phyloP scores from a whole-genome alignment of 2,888 invertebrate species.

The Tachystola acroxantha region DNA sequence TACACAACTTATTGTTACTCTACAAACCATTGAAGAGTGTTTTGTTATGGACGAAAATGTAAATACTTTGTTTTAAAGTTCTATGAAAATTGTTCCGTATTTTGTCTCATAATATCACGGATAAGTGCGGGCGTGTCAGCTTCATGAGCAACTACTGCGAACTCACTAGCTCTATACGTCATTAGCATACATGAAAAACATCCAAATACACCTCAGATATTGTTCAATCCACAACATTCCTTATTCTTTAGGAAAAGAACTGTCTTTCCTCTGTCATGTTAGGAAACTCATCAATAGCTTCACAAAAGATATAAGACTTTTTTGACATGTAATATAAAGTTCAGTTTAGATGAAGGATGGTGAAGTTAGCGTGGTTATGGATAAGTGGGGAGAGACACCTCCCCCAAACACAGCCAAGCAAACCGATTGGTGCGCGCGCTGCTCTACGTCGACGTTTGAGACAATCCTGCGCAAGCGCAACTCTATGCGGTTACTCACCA shows the following conservation, averaged over 20 bases:
- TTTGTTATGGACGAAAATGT: no score
- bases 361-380: slow-evolving; percentile 17
- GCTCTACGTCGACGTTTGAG: slow-evolving; percentile 40
- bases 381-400: slow-evolving; percentile 43
- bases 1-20: not conserved
- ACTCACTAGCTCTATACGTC: slow-evolving; percentile 67
- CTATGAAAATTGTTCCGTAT: slow-evolving; percentile 15
- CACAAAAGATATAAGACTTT: slow-evolving; percentile 27
- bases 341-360: slow-evolving; percentile 16
- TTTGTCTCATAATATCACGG: slow-evolving; percentile 52
- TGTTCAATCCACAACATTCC: slow-evolving; percentile 28
- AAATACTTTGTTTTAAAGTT: not conserved
- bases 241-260: slow-evolving; percentile 29
- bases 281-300: slow-evolving; percentile 13
- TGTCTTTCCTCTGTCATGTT: slow-evolving; percentile 25
- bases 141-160: slow-evolving; percentile 70
- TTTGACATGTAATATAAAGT: slow-evolving; percentile 17
- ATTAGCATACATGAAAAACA: slow-evolving; percentile 69
- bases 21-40: not conserved
- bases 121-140: slow-evolving; percentile 68
- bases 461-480: slow-evolving; percentile 73
- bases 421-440: slow-evolving; percentile 57
- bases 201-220: slow-evolving; percentile 37
- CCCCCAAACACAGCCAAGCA: slow-evolving; percentile 58
- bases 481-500: slow-evolving; percentile 44